Base-by-base conservation (phyloP, 2,113 vertebrate genomes). In the Oncorhynchus clarkii region DNA sequence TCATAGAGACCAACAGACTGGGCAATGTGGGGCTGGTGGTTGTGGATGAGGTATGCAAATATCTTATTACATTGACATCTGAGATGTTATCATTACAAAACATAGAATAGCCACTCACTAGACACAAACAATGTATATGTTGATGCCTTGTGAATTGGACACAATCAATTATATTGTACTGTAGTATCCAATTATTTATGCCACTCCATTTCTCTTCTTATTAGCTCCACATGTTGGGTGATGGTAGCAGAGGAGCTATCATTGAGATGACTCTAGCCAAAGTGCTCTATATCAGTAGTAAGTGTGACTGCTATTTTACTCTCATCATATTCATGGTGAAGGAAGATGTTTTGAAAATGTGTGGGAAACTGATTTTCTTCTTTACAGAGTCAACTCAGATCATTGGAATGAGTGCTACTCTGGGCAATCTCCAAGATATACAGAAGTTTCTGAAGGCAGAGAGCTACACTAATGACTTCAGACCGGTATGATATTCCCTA, bases 331-430 rank as follows among this genome's bases (percentile, higher is more conserved):
- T 3, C 62, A 49, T 31, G 54, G 2, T 26, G 9, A 31, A 9
- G 59, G 27, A 13, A 8, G 13, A 26, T 9, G 9, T 16, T 75
- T 39, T 69, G 27, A 20, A 49, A 14, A 59, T 18, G 9, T 31
- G 45, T 54, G 13, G 71, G 9, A 68, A 20, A 68, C 6, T 34
- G 66, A 8, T 48, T 67, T 1, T 13, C 64, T 75, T 51, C 85
- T 13, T 80, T 87, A 74, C 85, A 99, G 98, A 90, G 79, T 83
- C 77, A 7, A 97, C 95, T 4, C 98, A 99, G 78, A 94, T 99
- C 64, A 93, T 99, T 80, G 98, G 98, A 3, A 99, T 99, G 97
- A 99, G 97, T 82, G 98, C 98, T 76, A 99, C 98, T 0, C 85
- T 99, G 84, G 96, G 92, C 71, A 99, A 99, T 18, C 94, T 97